Evolutionary conservation across 2,797 vertebrate species (phyloP).

Genomic region (Alauda arvensis): DNA sequence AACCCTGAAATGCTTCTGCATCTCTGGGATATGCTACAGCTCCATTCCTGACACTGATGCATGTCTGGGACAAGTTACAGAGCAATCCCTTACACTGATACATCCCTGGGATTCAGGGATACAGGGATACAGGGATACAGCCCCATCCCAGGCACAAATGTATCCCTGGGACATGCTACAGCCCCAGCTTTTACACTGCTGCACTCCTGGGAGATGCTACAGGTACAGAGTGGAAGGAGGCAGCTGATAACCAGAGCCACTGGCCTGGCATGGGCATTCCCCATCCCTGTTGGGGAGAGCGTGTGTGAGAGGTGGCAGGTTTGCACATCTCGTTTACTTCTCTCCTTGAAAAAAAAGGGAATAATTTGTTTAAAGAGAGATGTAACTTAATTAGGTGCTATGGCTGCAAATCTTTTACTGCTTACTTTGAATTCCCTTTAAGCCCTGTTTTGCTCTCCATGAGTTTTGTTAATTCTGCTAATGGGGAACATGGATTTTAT

Average conservation of each 20-base stretch:
- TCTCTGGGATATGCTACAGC: neutral
- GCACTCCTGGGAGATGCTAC: neutral
- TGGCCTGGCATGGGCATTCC: accelerated
- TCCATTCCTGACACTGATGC: neutral
- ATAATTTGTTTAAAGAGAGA: slow-evolving; percentile 59
- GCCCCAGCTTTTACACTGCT: neutral
- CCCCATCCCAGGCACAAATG: neutral
- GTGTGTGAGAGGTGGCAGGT: neutral
- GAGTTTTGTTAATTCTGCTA: slow-evolving; percentile 25
- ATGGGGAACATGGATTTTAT: neutral
- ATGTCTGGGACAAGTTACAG: neutral
- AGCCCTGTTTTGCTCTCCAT: neutral
- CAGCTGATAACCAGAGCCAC: neutral
- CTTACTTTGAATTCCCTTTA: slow-evolving; percentile 45
- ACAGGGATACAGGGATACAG: too few species aligned
- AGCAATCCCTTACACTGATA: neutral
- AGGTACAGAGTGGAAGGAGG: accelerated
- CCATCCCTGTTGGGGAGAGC: accelerated
- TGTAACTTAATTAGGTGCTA: slow-evolving; percentile 64
- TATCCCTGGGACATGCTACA: neutral
- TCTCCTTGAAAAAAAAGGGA: neutral
- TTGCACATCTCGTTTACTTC: slow-evolving; percentile 59
- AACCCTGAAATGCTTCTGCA: neutral
- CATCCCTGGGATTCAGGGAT: neutral
- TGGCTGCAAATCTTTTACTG: slow-evolving; percentile 58